Evolutionary conservation across 1,140 invertebrate genomes (phyloP), one percentile per base, ranked within the genome.

Genomic region (Drosophila biarmipes): DNA sequence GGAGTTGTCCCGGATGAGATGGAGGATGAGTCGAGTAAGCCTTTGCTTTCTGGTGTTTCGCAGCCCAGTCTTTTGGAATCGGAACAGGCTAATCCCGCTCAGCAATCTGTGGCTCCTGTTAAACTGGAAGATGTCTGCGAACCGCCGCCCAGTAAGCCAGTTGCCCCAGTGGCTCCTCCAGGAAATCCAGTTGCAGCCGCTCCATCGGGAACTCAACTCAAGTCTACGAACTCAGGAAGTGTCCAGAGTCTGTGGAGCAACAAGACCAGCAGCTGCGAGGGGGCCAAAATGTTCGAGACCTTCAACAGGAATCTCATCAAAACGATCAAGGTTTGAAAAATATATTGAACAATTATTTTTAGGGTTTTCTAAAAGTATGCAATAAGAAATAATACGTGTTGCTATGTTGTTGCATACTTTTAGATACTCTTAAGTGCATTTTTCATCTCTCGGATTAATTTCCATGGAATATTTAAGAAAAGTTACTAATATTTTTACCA

Each of bases 241-340:
- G 86, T 85, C 1, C 92, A 92, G 53, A 92, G 91, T 31, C 68
- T 92, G 38, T 92, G 91, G 91, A 92, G 90, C 72, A 87, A 89
- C 54, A 87, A 89, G 57, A 90, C 87, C 27, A 91, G 90, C 81
- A 91, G 85, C 64, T 90, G 90, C 51, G 91, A 92, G 42, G 91
- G 91, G 17, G 89, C 91, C 52, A 91, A 91, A 66, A 91, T 92
- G 80, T 92, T 92, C 17, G 91, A 92, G 59, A 91, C 79, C 15
- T 92, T 92, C 68, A 92, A 92, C 52, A 61, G 90, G 45, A 92
- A 92, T 78, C 80, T 92, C 21, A 92, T 92, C 17, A 92, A 92
- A 69, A 92, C 91, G 0, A 92, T 92, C 1, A 92, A 92, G 91
- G 91, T 92, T 19, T 8, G 17, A 19, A 11, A 10, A 7, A 38